Percentiles rank a stretch among this genome's conserved stretches.
Evolutionary conservation across 2,888 invertebrate species (phyloP).

Genomic region (Pycnomerus fuliginosus): DNA sequence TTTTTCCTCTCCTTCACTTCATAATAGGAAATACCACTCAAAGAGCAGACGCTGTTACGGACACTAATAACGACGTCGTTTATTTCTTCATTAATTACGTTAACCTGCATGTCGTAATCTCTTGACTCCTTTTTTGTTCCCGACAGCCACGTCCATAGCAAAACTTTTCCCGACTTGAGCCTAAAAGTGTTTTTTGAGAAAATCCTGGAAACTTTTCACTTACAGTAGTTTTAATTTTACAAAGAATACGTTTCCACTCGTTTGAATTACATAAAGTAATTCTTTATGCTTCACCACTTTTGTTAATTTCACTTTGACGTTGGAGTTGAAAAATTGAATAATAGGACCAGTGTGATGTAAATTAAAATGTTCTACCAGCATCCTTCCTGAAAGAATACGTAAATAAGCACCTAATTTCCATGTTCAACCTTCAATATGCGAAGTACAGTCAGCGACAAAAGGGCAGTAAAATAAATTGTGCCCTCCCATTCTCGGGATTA

Average conservation of each 20-base stretch:
- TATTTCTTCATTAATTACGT: slow-evolving; percentile 31
- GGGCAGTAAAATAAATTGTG: slow-evolving; percentile 42
- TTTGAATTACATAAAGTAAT: slow-evolving; percentile 38
- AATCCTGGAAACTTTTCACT: no score
- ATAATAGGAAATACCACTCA: slow-evolving; percentile 35
- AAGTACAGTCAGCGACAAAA: slow-evolving; percentile 37
- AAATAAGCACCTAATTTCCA: no score
- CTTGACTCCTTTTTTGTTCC: slow-evolving; percentile 35
- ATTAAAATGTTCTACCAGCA: slow-evolving; percentile 45
- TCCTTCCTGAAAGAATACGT: slow-evolving; percentile 34
- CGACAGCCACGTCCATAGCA: slow-evolving; percentile 45
- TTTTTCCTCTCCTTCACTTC: slow-evolving; percentile 40
- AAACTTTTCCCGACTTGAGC: slow-evolving; percentile 11
- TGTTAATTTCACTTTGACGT: slow-evolving; percentile 36
- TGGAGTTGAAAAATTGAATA: slow-evolving; percentile 46
- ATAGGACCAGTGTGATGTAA: slow-evolving; percentile 44
- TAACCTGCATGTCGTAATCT: slow-evolving; percentile 40
- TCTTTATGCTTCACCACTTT: slow-evolving; percentile 34
- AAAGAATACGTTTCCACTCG: slow-evolving; percentile 41
- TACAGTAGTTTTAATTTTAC: slow-evolving; percentile 33
- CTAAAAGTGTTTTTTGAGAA: neutral
- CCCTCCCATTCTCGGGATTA: slow-evolving; percentile 18
- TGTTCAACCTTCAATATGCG: slow-evolving; percentile 27
- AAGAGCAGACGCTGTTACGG: slow-evolving; percentile 39
- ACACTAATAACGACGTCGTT: slow-evolving; percentile 39